These are phyloP conservation scores for Ictalurus punctatus DNA, from an alignment of 2,113 vertebrate species.

Conservation along the genomic window DNA sequence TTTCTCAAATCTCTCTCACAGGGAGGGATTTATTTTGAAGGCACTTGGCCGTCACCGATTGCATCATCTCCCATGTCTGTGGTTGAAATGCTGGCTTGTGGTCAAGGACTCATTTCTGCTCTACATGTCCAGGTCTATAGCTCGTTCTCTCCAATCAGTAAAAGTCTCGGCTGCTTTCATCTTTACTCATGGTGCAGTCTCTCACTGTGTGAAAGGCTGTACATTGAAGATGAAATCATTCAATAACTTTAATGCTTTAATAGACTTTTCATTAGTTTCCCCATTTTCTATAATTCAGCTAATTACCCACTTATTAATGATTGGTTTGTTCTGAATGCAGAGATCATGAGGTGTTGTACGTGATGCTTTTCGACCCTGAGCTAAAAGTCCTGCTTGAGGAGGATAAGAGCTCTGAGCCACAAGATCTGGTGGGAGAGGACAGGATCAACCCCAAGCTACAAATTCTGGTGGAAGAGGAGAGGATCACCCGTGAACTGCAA, in stretches of 20 bases:
- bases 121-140: too few relatives aligned
- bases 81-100: too few relatives aligned
- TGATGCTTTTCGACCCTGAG: slow-evolving; percentile 84
- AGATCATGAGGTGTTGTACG: slow-evolving; percentile 72
- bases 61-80: too few relatives aligned
- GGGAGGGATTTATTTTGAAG: slow-evolving; percentile 85
- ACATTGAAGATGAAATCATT: background rate
- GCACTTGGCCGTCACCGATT: slow-evolving; percentile 63
- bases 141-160: background rate
- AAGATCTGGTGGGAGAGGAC: too few relatives aligned
- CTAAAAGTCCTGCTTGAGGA: slow-evolving; percentile 62
- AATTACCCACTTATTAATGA: background rate
- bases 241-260: background rate
- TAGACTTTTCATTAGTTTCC: background rate
- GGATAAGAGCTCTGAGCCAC: too few relatives aligned
- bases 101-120: too few relatives aligned
- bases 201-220: background rate
- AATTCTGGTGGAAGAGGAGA: too few relatives aligned
- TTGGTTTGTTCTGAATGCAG: slow-evolving; percentile 54
- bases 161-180: slow-evolving; percentile 2
- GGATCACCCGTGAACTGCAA: too few relatives aligned
- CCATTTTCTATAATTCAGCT: background rate
- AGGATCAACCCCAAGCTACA: too few relatives aligned
- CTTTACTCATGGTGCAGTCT: background rate
- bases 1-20: slow-evolving; percentile 54